phyloP scores from a whole-genome alignment of 2,113 vertebrate genomes.

The Petrocephalus zakoni region DNA sequence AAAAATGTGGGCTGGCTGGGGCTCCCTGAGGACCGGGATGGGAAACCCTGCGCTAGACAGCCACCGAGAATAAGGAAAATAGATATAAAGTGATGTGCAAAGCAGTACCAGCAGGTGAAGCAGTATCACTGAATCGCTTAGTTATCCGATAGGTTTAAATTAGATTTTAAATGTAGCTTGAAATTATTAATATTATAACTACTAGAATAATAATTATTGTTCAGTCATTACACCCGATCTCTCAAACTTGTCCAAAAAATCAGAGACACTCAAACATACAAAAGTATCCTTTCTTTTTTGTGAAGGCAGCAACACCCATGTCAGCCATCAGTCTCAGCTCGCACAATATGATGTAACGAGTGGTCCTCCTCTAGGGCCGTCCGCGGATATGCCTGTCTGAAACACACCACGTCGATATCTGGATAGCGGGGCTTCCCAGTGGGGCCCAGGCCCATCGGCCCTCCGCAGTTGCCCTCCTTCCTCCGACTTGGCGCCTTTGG shows the following conservation, averaged over 20 bases:
- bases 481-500: neutral
- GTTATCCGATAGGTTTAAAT: neutral
- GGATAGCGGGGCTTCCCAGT: neutral
- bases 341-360: too few species aligned
- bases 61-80: neutral
- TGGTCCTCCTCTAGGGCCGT: neutral
- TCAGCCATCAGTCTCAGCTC: neutral
- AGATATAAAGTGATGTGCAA: neutral
- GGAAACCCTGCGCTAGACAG: neutral
- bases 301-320: neutral
- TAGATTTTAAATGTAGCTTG: neutral
- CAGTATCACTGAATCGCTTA: neutral
- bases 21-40: neutral
- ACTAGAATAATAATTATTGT: neutral
- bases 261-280: neutral
- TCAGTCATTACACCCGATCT: neutral
- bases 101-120: conserved; percentile 46
- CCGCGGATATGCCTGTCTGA: neutral
- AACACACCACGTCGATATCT: neutral
- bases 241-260: neutral
- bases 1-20: neutral
- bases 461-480: neutral
- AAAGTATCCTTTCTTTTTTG: too few species aligned
- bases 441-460: neutral
- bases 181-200: neutral